These are phyloP conservation scores for Bubalus kerabau DNA, from an alignment of 2,113 vertebrate genomes.

Conservation along the genomic window DNA sequence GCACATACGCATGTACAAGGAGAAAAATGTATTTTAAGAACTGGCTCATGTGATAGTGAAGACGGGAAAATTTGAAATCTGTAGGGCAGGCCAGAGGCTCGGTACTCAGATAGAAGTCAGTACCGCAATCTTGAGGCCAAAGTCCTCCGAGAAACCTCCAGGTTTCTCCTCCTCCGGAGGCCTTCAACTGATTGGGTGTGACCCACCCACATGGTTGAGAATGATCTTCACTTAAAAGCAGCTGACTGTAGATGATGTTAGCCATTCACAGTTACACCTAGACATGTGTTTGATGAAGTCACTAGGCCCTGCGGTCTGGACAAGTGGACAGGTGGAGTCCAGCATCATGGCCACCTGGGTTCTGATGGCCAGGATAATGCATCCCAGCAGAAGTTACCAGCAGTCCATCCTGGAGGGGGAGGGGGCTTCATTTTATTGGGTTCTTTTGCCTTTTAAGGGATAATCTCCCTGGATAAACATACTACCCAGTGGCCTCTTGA, in stretches of 20 bases:
- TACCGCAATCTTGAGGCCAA: rapidly evolving
- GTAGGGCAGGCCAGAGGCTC: background rate
- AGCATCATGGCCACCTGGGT: background rate
- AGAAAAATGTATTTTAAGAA: background rate
- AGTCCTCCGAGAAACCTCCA: background rate
- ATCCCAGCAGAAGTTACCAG: background rate
- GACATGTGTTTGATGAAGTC: no score
- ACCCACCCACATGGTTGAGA: no score
- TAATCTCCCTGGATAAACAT: background rate
- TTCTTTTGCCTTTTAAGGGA: background rate
- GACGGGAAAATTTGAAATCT: background rate
- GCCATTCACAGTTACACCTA: background rate
- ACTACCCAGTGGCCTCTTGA: background rate
- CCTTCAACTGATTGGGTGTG: no score
- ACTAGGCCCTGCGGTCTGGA: background rate
- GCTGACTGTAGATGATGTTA: no score
- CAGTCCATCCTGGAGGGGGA: rapidly evolving
- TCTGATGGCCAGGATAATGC: background rate
- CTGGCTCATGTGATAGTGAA: rapidly evolving
- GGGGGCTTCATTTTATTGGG: background rate
- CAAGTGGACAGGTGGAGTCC: rapidly evolving
- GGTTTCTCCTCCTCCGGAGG: background rate
- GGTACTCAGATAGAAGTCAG: background rate
- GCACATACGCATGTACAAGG: rapidly evolving
- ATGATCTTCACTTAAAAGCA: background rate